Conservation (phyloP, 2,113 vertebrate species). For the Petrocephalus zakoni region DNA sequence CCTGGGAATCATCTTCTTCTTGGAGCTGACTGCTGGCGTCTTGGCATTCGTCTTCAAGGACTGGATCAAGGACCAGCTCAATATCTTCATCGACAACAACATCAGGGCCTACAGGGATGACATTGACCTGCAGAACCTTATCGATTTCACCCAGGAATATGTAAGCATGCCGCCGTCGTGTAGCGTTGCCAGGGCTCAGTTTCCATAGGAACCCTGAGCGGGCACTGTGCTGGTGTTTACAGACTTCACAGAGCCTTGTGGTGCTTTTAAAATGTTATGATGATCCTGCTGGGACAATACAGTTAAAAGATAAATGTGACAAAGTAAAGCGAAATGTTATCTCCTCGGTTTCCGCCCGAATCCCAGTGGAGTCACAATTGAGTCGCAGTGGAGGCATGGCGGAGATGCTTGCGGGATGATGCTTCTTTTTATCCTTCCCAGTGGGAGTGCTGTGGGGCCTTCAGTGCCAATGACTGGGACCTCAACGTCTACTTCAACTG, state of each 20-base stretch:
- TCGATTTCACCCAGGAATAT: constrained; percentile 98
- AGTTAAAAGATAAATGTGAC: neutral
- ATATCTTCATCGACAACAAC: constrained; percentile 99
- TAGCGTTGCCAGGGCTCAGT: neutral
- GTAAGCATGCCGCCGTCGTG: constrained; percentile 59
- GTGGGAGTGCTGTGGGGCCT: constrained; percentile 98
- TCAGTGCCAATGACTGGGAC: constrained; percentile 96
- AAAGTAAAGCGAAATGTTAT: neutral
- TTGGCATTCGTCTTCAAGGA: constrained; percentile 98
- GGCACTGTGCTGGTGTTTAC: neutral
- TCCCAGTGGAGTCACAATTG: neutral
- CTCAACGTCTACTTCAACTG: constrained; percentile 99
- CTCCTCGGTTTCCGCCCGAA: neutral
- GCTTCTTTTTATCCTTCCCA: constrained; percentile 50
- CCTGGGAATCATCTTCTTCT: constrained; percentile 96
- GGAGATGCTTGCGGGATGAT: neutral
- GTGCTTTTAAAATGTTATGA: neutral
- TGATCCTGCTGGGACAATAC: neutral
- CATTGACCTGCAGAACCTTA: constrained; percentile 97
- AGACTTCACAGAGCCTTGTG: neutral
- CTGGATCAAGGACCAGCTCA: constrained; percentile 99
- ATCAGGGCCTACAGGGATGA: constrained; percentile 94
- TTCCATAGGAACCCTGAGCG: neutral
- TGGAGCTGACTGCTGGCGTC: constrained; percentile 94
- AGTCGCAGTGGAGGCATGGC: neutral